Evolutionary conservation across 2,113 vertebrate genomes (phyloP).

Genomic region (Circaetus cinerascens): DNA sequence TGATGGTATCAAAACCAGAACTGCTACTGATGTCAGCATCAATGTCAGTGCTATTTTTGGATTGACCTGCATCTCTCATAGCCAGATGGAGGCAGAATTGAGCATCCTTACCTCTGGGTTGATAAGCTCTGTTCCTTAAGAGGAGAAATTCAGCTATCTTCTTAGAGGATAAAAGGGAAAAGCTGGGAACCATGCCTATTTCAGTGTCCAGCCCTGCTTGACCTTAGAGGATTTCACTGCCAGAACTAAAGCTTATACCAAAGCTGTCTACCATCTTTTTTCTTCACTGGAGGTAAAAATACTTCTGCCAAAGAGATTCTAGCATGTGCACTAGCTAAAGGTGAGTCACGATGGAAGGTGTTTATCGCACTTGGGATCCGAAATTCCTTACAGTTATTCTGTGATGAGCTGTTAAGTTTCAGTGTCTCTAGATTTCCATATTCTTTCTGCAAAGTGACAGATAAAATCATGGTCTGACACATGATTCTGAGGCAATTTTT

Average conservation of each 20-base stretch:
- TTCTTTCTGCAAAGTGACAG: background rate
- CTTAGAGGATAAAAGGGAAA: background rate
- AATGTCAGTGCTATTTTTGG: background rate
- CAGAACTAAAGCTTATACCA: background rate
- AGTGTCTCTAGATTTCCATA: background rate
- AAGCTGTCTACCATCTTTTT: background rate
- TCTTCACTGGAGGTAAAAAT: background rate
- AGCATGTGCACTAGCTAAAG: background rate
- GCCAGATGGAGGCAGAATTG: background rate
- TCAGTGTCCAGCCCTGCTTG: background rate
- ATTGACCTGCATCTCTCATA: background rate
- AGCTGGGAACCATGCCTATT: background rate
- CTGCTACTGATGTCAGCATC: background rate
- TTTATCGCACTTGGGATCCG: constrained; percentile 11
- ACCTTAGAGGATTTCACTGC: background rate
- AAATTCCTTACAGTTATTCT: background rate
- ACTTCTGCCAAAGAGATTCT: background rate
- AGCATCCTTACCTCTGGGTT: background rate
- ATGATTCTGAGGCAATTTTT: background rate
- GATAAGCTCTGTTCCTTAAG: background rate
- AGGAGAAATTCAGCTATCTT: background rate
- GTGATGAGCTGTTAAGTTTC: background rate
- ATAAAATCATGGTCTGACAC: background rate
- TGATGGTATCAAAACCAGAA: background rate
- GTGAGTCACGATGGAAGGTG: background rate